Conservation (phyloP, 2,113 vertebrate species). For the Xiphias gladius region DNA sequence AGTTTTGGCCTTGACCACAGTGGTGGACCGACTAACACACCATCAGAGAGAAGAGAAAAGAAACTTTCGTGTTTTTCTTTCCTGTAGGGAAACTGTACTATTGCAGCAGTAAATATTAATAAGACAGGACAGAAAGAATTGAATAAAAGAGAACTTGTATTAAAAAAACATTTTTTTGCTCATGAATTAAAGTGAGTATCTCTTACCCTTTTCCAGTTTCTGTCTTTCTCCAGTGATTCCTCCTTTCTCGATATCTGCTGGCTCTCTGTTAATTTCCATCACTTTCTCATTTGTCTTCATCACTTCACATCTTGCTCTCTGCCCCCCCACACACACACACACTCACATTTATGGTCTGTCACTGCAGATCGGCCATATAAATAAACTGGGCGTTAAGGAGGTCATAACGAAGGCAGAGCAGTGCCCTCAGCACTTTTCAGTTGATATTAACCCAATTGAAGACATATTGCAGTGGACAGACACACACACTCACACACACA, state of each 20-base stretch:
- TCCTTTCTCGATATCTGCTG: background rate
- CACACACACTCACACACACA: background rate
- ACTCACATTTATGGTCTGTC: slow-evolving; percentile 31
- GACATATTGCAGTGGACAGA: slow-evolving; percentile 42
- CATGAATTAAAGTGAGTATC: too few relatives aligned
- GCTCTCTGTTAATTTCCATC: background rate
- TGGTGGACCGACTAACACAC: too few relatives aligned
- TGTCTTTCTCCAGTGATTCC: background rate
- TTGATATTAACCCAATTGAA: slow-evolving; percentile 42
- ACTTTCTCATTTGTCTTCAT: background rate
- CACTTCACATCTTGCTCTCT: background rate
- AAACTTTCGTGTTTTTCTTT: too few relatives aligned
- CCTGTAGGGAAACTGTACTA: too few relatives aligned
- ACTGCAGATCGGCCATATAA: slow-evolving; percentile 17
- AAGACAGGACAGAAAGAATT: too few relatives aligned
- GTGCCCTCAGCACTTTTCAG: slow-evolving; percentile 32
- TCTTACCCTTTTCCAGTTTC: background rate
- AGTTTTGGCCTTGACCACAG: too few relatives aligned
- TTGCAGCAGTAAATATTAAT: too few relatives aligned
- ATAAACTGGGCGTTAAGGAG: slow-evolving; percentile 12
- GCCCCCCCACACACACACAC: background rate
- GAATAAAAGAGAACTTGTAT: too few relatives aligned
- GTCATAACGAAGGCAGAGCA: background rate
- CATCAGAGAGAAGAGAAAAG: too few relatives aligned
- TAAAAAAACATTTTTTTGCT: too few relatives aligned